A percentile compares a stretch with the other conserved stretches of the same genome.
Conservation (phyloP, 2,113 vertebrate genomes). For the Addax nasomaculatus region DNA sequence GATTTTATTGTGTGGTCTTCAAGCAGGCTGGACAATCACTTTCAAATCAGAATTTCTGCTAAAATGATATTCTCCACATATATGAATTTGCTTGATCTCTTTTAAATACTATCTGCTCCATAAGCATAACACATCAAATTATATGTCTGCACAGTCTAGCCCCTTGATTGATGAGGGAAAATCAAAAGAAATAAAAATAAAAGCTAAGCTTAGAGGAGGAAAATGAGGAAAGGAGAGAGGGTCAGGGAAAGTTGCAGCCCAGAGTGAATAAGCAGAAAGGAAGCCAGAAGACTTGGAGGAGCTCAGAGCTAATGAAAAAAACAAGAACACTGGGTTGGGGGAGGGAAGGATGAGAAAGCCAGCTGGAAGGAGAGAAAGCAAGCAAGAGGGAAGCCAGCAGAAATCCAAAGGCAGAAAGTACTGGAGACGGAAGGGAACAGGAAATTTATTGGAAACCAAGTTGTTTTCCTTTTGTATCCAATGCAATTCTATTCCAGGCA, state of each 20-base stretch:
- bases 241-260: slow-evolving; percentile 55
- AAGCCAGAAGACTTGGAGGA: slow-evolving; percentile 61
- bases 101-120: neutral
- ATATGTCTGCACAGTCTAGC: neutral
- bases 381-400: slow-evolving; percentile 54
- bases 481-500: slow-evolving; percentile 51
- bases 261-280: slow-evolving; percentile 53
- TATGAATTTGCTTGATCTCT: neutral
- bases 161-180: neutral
- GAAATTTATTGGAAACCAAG: slow-evolving; percentile 74
- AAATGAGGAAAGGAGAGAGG: slow-evolving; percentile 16
- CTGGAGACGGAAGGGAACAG: slow-evolving; percentile 66
- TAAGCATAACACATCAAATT: neutral
- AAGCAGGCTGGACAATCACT: neutral
- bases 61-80: neutral
- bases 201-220: neutral
- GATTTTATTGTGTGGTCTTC: neutral
- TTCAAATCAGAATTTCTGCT: slow-evolving; percentile 10
- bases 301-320: slow-evolving; percentile 61
- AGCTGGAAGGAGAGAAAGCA: slow-evolving; percentile 62
- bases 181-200: slow-evolving; percentile 20
- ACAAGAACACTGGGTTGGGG: slow-evolving; percentile 27
- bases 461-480: slow-evolving; percentile 71
- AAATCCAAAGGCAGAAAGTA: slow-evolving; percentile 67
- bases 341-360: slow-evolving; percentile 51